Evolutionary conservation across 2,888 invertebrate genomes (phyloP), one percentile per base, ranked within the genome.

Genomic region (Anthoptus insignis): DNA sequence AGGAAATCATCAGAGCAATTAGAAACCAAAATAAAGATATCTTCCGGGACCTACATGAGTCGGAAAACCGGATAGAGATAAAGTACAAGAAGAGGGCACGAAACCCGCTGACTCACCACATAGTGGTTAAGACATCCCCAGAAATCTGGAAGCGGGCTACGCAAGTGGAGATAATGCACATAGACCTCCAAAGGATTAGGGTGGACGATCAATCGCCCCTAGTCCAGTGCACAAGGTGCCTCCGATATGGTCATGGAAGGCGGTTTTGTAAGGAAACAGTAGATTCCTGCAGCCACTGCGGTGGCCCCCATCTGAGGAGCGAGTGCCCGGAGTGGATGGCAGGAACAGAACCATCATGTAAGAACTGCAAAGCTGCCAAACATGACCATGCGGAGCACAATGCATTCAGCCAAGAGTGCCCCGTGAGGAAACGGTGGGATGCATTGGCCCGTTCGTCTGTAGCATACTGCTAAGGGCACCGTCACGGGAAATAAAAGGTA

Each of bases 401-500:
- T 11, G 70, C 71, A 0, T 73, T 69, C 29, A 59, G 42, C 54
- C 0, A 2, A 0, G 56, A 58, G 0, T 72, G 70, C 37, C 53
- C 60, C 0, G 27, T 34, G 0, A 4, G 67, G 1, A 39, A 9
- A 8, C 60, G n/a, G 32, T 72, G 68, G 70, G 71, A 71, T 19
- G 32, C 45, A 1, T 11, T 70, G n/a, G 70, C 72, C 0, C 22
- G 72, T 9, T 14, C 57, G 0, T 45, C 50, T 0, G 63, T 69
- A 8, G 47, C 69, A 0, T 71, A 73, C 16, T 69, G 69, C 65
- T 73, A 66, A 71, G 53, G 39, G 14, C 29, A 9, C 29, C n/a
- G n/a, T n/a, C 16, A 16, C 16, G 7, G 29, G 1, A 50, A 9
- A 13, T 2, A 24, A 13, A n/a, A 16, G 6, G 2, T n/a, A 53